These are phyloP conservation scores for Asteroscopus sphinx DNA, from an alignment of 2,888 invertebrate species.

Conservation along the genomic window DNA sequence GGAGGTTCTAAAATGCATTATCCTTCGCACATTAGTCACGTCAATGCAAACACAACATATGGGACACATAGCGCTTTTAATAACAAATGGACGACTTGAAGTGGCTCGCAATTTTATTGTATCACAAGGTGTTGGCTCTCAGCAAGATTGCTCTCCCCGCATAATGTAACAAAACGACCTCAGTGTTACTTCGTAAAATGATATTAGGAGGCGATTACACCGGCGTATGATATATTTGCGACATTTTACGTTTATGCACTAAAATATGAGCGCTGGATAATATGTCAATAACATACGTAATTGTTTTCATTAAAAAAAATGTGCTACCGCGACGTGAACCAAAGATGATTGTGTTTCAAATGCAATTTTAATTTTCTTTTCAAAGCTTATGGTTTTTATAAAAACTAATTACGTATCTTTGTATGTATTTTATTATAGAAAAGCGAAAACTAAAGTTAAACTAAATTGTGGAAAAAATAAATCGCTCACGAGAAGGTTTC, in stretches of 20 bases:
- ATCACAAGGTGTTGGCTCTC: constrained; percentile 57
- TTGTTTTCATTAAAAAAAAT: constrained; percentile 2
- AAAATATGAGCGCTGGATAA: background rate
- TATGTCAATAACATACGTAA: background rate
- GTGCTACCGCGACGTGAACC: background rate
- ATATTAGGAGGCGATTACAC: constrained; percentile 11
- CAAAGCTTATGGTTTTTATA: too few relatives aligned
- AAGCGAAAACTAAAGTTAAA: too few relatives aligned
- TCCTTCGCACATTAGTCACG: constrained; percentile 1
- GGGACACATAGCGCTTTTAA: constrained; percentile 44
- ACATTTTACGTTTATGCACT: constrained; percentile 1
- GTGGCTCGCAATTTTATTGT: constrained; percentile 58
- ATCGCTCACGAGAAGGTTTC: too few relatives aligned
- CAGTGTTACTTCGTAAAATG: constrained; percentile 13
- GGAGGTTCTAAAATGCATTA: background rate
- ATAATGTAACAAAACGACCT: constrained; percentile 43
- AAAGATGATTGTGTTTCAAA: constrained; percentile 6
- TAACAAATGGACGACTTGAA: constrained; percentile 60
- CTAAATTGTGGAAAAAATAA: too few relatives aligned
- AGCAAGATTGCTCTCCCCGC: constrained; percentile 61
- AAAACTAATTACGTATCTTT: too few relatives aligned
- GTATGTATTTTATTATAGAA: too few relatives aligned
- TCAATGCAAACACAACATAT: constrained; percentile 18
- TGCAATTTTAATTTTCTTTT: too few relatives aligned
- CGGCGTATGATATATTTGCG: background rate